Evolutionary conservation across 2,888 invertebrate species (phyloP).

Genomic region (Napeogenes sylphis): DNA sequence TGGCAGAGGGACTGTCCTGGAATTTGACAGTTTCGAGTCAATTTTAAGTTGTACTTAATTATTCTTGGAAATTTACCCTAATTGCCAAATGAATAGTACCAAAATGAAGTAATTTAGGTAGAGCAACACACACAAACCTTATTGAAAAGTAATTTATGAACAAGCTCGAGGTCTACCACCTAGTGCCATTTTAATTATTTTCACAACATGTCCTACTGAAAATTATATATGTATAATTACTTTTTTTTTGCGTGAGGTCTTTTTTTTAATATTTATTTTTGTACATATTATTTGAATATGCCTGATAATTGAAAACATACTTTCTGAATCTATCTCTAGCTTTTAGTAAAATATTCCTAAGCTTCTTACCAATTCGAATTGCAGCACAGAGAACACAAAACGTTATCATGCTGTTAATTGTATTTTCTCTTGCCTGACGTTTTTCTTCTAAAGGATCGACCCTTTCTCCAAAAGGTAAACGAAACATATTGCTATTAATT

Average conservation of each 20-base stretch:
- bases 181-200: not conserved
- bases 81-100: not conserved
- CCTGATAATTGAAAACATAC: too few species aligned
- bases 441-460: slow-evolving; percentile 72
- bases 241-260: too few species aligned
- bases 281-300: too few species aligned
- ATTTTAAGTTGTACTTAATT: too few species aligned
- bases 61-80: too few species aligned
- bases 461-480: slow-evolving; percentile 67
- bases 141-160: slow-evolving; percentile 1
- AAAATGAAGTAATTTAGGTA: not conserved
- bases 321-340: too few species aligned
- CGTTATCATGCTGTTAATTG: slow-evolving; percentile 65
- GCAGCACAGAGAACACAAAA: slow-evolving; percentile 68
- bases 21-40: too few species aligned
- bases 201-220: too few species aligned
- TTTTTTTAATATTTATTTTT: too few species aligned
- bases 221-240: too few species aligned
- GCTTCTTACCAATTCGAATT: slow-evolving; percentile 66
- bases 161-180: not conserved
- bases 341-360: too few species aligned
- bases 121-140: slow-evolving; percentile 27
- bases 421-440: slow-evolving; percentile 69
- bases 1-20: too few species aligned
- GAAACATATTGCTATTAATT: slow-evolving; percentile 54